phyloP scores from a whole-genome alignment of 2,797 vertebrate genomes.

The Buceros bicornis region DNA sequence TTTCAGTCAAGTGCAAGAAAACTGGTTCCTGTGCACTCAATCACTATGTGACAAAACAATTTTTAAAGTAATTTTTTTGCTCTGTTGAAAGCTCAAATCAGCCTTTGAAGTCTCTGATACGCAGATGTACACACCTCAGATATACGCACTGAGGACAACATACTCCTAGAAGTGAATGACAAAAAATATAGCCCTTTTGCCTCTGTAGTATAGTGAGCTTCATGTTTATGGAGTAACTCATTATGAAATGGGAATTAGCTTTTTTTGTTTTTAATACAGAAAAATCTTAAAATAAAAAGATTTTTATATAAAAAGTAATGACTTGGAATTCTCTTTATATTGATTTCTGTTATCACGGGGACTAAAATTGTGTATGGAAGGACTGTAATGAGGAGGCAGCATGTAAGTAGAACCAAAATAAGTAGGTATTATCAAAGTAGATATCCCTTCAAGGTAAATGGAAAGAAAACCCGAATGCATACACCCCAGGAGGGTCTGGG shows the following conservation, averaged over 20 bases:
- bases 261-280: neutral
- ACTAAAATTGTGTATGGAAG: neutral
- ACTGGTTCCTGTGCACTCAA: neutral
- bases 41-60: neutral
- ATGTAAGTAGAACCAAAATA: neutral
- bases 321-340: neutral
- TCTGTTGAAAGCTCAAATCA: neutral
- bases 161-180: neutral
- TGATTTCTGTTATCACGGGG: neutral
- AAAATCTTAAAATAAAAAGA: neutral
- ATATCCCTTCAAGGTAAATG: neutral
- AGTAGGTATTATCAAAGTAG: neutral
- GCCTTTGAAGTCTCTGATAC: neutral
- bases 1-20: conserved; percentile 35
- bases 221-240: neutral
- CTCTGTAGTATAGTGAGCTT: neutral
- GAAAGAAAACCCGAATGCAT: neutral
- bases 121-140: neutral
- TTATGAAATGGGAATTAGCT: neutral
- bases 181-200: neutral
- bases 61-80: conserved; percentile 5
- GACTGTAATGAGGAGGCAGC: neutral
- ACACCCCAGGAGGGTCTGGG: neutral
- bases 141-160: neutral
- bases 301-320: neutral